Conservation (phyloP, 2,888 invertebrate species). For the Lottia scabra region DNA sequence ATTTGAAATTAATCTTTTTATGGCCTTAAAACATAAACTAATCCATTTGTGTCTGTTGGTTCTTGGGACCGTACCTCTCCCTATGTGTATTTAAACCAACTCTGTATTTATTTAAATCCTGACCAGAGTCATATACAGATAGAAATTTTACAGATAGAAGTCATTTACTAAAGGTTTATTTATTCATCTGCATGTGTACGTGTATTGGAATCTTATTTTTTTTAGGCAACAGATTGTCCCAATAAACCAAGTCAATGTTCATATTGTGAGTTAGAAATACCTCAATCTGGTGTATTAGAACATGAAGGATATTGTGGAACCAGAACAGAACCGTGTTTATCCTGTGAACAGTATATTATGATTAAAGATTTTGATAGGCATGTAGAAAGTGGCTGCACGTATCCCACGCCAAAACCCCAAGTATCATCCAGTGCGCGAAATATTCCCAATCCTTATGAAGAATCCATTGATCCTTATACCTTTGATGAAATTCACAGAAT, state of each 20-base stretch:
- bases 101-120: too few relatives aligned
- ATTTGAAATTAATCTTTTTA: too few relatives aligned
- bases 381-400: conserved; percentile 69
- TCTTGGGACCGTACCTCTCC: too few relatives aligned
- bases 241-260: conserved; percentile 75
- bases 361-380: conserved; percentile 79
- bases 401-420: conserved; percentile 35
- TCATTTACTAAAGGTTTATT: too few relatives aligned
- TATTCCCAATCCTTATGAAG: neutral
- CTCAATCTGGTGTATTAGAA: conserved; percentile 74
- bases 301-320: conserved; percentile 81
- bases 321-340: conserved; percentile 78
- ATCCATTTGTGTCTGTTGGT: too few relatives aligned
- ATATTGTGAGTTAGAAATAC: conserved; percentile 78
- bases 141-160: too few relatives aligned
- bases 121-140: too few relatives aligned
- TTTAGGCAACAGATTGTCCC: conserved; percentile 73
- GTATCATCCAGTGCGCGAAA: neutral
- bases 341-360: conserved; percentile 80
- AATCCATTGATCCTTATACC: conserved; percentile 27
- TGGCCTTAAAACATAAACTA: too few relatives aligned
- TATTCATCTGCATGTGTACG: too few relatives aligned
- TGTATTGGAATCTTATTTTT: conserved; percentile 8
- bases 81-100: too few relatives aligned
- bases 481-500: conserved; percentile 35